These are phyloP conservation scores for Ectobius pallidus DNA, from an alignment of 2,888 invertebrate genomes.

Conservation along the genomic window DNA sequence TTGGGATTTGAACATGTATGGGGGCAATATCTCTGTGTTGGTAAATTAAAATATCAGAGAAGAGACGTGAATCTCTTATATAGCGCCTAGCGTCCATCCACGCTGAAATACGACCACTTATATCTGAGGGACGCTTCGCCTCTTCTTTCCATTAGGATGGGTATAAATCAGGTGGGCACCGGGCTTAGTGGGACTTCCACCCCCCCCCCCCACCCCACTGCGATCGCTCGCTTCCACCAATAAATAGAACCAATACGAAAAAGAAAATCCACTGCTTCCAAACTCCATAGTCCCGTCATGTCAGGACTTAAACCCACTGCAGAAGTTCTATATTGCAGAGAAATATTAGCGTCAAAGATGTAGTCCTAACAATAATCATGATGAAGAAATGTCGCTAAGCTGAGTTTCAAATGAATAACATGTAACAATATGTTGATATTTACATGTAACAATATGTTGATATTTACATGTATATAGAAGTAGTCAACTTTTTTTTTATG, in stretches of 20 bases:
- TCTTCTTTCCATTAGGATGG: slow-evolving; percentile 27
- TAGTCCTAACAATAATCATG: no score
- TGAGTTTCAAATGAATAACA: no score
- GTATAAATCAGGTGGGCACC: slow-evolving; percentile 26
- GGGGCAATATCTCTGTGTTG: no score
- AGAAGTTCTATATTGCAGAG: neutral
- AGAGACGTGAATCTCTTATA: neutral
- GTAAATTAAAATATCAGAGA: neutral
- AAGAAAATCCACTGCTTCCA: slow-evolving; percentile 35
- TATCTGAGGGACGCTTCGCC: neutral
- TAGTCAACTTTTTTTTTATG: no score
- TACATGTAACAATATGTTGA: no score
- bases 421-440: no score
- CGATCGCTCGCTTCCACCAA: slow-evolving; percentile 24
- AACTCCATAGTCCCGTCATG: slow-evolving; percentile 11
- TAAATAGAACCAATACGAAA: slow-evolving; percentile 35
- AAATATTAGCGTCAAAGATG: no score
- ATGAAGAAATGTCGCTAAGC: no score
- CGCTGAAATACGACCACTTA: slow-evolving; percentile 28
- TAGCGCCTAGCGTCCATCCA: neutral
- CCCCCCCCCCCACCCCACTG: neutral
- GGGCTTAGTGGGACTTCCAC: slow-evolving; percentile 12
- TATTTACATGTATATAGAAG: no score
- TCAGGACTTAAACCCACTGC: neutral
- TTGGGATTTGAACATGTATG: no score